phyloP scores from a whole-genome alignment of 2,797 vertebrate genomes.

The Rousettus madagascariensis region DNA sequence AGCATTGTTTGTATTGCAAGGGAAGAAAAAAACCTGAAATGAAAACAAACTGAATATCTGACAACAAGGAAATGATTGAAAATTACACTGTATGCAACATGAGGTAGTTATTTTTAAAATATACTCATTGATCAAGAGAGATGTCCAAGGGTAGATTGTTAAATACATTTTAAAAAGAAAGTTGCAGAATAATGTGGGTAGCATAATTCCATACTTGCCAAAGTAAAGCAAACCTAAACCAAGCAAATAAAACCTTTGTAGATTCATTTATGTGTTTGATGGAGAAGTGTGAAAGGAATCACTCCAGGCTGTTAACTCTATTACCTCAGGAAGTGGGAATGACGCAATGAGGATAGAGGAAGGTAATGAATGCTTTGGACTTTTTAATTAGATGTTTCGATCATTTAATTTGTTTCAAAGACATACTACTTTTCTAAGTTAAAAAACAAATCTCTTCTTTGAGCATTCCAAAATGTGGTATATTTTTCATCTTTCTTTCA shows the following conservation, averaged over 20 bases:
- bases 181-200: neutral
- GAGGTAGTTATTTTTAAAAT: neutral
- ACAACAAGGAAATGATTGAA: neutral
- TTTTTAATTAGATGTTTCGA: neutral
- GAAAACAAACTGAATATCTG: neutral
- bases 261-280: neutral
- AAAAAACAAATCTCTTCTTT: neutral
- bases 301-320: neutral
- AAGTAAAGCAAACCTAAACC: neutral
- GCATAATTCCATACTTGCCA: neutral
- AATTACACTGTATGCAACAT: neutral
- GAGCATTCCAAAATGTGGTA: neutral
- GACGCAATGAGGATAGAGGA: neutral
- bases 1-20: neutral
- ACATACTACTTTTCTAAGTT: neutral
- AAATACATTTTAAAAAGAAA: neutral
- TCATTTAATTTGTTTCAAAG: neutral
- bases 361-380: neutral
- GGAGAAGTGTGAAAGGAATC: neutral
- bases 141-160: neutral
- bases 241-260: neutral
- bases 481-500: neutral
- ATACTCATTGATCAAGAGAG: neutral
- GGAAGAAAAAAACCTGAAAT: neutral
- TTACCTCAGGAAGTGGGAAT: neutral